Evolutionary conservation across 2,888 invertebrate genomes (phyloP), one percentile per base, ranked within the genome.

Genomic region (Esperia sulphurella): DNA sequence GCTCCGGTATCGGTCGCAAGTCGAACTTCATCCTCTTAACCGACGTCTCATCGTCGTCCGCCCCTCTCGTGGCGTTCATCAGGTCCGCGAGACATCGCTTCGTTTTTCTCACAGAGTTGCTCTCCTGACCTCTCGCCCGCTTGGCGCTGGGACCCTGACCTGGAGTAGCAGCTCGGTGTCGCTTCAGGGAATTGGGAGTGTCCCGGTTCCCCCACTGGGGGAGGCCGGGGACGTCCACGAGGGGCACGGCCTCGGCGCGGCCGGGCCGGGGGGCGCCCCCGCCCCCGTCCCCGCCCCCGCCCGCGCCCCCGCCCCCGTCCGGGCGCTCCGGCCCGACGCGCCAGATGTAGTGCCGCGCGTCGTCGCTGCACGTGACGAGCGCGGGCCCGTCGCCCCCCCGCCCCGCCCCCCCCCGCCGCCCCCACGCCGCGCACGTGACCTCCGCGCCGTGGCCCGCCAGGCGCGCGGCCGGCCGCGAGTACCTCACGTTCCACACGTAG

Each of bases 341-440:
- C 73, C 73, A 83, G 63, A 57, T 92, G 92, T 0, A 77, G 76
- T 0, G 93, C 93, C 37, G 95, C 80, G 42, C 93, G 89, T 73
- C 95, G 94, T 0, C 92, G 84, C 9, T 94, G 93, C 83, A 97
- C 97, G 72, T 97, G 10, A 95, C 94, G 41, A 96, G 79, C 68
- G 21, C 8, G 37, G 14, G 50, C 92, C 91, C 6, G 90, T 8
- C 78, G 13, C 14, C 58, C 93, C 92, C 1, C 95, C 94, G 0
- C 96, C 95, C 70, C 95, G 95, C 0, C n/a, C n/a, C n/a, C 96
- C 30, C 30, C 6, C 30, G 30, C 75, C 46, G 82, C 58, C 93
- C 92, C 97, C 97, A 97, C 1, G 95, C 94, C 1, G 96, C 95
- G 70, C 95, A 95, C 0, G 96, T 96, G 0, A 97, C 97, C 87